Evolutionary conservation across 2,113 vertebrate genomes (phyloP).

Genomic region (Trichomycterus rosablanca): DNA sequence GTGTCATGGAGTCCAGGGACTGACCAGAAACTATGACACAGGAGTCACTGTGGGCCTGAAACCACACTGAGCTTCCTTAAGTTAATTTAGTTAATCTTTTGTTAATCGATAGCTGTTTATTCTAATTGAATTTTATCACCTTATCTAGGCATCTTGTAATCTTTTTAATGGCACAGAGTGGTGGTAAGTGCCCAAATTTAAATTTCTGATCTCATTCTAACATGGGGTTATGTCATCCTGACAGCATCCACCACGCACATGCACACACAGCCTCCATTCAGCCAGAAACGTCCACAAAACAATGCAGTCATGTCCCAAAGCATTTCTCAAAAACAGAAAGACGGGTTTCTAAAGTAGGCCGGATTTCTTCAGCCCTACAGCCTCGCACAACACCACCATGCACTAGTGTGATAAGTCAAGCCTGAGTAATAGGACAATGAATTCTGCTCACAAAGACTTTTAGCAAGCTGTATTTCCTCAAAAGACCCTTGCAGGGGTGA

Average conservation of each 20-base stretch:
- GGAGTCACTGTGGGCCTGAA: background rate
- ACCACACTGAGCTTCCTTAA: too few relatives aligned
- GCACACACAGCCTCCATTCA: conserved; percentile 25
- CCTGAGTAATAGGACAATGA: background rate
- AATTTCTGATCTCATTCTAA: conserved; percentile 1
- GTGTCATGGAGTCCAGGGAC: background rate
- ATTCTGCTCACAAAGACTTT: background rate
- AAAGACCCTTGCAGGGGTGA: too few relatives aligned
- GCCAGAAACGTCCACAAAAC: conserved; percentile 12
- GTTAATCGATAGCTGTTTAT: too few relatives aligned
- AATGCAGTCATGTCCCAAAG: conserved; percentile 37
- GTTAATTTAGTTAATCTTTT: too few relatives aligned
- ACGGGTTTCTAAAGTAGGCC: conserved; percentile 51
- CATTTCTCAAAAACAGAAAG: conserved; percentile 49
- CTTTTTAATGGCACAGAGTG: background rate
- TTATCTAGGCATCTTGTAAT: background rate
- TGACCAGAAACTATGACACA: background rate
- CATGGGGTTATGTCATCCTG: background rate
- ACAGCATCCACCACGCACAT: conserved; percentile 20
- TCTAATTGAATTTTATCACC: background rate
- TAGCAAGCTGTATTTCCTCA: background rate
- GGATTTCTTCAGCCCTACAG: background rate
- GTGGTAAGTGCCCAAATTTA: background rate
- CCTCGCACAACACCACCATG: background rate
- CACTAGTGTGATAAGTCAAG: background rate